Conservation (phyloP, 2,113 vertebrate genomes). For the Lophius piscatorius region DNA sequence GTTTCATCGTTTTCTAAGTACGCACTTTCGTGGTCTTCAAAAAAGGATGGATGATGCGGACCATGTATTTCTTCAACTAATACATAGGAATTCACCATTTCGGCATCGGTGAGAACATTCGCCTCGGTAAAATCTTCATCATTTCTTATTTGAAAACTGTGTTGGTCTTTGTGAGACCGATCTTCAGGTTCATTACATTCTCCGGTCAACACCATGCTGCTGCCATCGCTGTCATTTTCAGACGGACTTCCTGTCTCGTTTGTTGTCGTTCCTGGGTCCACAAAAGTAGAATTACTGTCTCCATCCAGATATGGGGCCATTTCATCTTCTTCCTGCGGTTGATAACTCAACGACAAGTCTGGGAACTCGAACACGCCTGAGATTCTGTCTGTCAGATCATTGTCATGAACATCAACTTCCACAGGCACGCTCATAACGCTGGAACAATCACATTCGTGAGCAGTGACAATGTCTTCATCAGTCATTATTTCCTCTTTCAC, state of each 20-base stretch:
- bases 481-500: neutral
- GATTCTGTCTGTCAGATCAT: neutral
- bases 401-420: neutral
- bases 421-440: neutral
- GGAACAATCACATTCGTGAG: neutral
- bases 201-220: neutral
- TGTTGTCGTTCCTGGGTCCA: neutral
- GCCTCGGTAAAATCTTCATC: neutral
- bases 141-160: neutral
- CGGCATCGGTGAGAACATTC: neutral
- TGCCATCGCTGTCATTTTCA: neutral
- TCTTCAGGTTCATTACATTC: neutral
- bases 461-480: neutral
- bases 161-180: neutral
- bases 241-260: neutral
- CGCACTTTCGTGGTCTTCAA: too few species aligned
- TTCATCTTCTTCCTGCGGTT: conserved; percentile 8
- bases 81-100: neutral
- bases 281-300: neutral
- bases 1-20: too few species aligned
- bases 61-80: neutral
- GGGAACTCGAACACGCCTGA: neutral
- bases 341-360: neutral
- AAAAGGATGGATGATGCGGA: too few species aligned
- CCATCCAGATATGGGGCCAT: neutral